These are phyloP conservation scores for Athalia cordata DNA, from an alignment of 2,888 invertebrate species.

Conservation along the genomic window DNA sequence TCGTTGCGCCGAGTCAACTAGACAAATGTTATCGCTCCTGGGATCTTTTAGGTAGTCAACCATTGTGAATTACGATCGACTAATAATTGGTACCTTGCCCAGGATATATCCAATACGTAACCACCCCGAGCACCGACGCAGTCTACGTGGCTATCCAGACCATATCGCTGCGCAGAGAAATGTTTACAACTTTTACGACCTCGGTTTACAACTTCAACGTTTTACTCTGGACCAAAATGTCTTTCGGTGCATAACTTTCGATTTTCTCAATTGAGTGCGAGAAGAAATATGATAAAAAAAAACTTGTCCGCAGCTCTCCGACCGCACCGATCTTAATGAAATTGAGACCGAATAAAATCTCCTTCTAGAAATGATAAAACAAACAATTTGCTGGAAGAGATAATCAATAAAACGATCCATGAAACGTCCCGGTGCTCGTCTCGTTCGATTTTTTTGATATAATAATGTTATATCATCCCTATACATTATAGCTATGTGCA, in stretches of 20 bases:
- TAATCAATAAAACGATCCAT: too few relatives aligned
- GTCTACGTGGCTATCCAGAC: neutral
- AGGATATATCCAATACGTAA: neutral
- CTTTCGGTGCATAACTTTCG: neutral
- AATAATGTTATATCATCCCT: neutral
- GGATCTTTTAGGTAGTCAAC: slow-evolving; percentile 38
- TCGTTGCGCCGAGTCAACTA: slow-evolving; percentile 17
- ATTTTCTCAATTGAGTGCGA: neutral
- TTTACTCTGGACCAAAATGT: neutral
- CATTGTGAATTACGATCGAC: slow-evolving; percentile 40
- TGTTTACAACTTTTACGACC: neutral
- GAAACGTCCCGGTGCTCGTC: too few relatives aligned
- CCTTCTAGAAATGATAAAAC: too few relatives aligned
- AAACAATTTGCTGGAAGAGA: too few relatives aligned
- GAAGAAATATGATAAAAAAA: too few relatives aligned
- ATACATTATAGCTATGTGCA: neutral
- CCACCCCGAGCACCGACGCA: too few relatives aligned
- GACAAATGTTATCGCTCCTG: slow-evolving; percentile 37
- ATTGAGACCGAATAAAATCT: too few relatives aligned
- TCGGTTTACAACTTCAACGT: neutral
- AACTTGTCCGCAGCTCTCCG: too few relatives aligned
- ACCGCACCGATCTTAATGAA: too few relatives aligned
- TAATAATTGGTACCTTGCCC: slow-evolving; percentile 34
- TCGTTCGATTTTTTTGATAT: too few relatives aligned
- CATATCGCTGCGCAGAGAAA: neutral